These are phyloP conservation scores for Syngnathoides biaculeatus DNA, from an alignment of 2,113 vertebrate species.

Conservation along the genomic window DNA sequence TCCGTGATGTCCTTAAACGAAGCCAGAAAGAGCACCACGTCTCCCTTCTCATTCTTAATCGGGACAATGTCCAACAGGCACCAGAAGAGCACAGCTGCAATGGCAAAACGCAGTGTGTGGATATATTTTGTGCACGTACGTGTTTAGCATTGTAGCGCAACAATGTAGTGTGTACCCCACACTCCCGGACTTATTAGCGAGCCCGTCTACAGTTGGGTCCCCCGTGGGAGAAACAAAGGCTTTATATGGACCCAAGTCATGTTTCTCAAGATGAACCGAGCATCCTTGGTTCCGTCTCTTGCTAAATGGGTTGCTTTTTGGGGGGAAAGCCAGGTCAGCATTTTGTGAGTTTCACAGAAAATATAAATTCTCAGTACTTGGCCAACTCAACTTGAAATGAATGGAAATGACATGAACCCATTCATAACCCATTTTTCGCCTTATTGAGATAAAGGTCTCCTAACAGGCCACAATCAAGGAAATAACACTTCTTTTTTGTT, in stretches of 20 bases:
- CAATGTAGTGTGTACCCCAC: constrained; percentile 12
- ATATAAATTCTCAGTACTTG: too few species aligned
- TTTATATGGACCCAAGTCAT: constrained; percentile 47
- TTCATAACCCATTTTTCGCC: too few species aligned
- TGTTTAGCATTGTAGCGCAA: constrained; percentile 6
- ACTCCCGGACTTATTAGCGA: constrained; percentile 38
- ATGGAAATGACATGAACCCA: too few species aligned
- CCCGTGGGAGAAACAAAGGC: constrained; percentile 24
- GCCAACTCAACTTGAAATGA: too few species aligned
- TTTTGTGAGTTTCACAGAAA: too few species aligned
- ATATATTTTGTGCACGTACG: too few species aligned
- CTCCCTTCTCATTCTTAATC: constrained; percentile 98
- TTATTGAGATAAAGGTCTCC: too few species aligned
- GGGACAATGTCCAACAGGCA: constrained; percentile 96
- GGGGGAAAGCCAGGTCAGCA: constrained; percentile 21
- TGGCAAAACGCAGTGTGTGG: constrained; percentile 8
- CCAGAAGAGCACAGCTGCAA: constrained; percentile 89
- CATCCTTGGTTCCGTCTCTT: constrained; percentile 33
- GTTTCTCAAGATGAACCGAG: constrained; percentile 38
- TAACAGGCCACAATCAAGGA: too few species aligned
- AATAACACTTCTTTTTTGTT: too few species aligned
- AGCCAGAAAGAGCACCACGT: constrained; percentile 95
- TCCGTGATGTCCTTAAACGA: constrained; percentile 98
- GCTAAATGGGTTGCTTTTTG: constrained; percentile 46
- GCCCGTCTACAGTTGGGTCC: constrained; percentile 30